These are phyloP conservation scores for Eidolon helvum DNA, from an alignment of 2,113 vertebrate species.

Conservation along the genomic window DNA sequence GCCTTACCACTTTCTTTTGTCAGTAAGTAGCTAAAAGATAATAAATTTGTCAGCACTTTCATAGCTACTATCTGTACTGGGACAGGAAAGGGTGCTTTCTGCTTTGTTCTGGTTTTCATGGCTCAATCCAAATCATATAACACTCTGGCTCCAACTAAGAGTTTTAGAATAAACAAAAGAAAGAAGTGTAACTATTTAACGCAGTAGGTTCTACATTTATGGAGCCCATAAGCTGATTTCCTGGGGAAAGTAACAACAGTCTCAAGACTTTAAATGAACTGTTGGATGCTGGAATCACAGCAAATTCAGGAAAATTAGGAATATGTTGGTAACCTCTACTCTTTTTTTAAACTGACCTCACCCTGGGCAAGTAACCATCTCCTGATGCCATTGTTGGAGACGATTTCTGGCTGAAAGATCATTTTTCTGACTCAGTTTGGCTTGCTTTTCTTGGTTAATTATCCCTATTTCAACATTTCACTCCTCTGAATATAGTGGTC, in stretches of 20 bases:
- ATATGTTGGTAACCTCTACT: constrained; percentile 23
- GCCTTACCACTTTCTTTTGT: not conserved
- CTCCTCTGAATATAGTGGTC: not conserved
- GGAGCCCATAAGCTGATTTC: constrained; percentile 35
- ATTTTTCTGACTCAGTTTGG: constrained; percentile 50
- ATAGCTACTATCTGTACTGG: not conserved
- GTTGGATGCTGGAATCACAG: constrained; percentile 40
- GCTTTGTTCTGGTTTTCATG: not conserved
- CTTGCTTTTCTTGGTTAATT: constrained; percentile 30
- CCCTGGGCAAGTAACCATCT: constrained; percentile 38
- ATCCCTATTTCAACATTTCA: constrained; percentile 16
- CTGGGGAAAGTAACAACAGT: constrained; percentile 40
- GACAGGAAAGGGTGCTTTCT: constrained; percentile 31
- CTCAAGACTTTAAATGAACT: constrained; percentile 49
- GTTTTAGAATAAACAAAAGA: constrained; percentile 47
- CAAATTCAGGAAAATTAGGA: constrained; percentile 28
- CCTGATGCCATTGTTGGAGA: constrained; percentile 40
- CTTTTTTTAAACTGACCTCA: constrained; percentile 59
- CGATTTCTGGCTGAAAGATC: constrained; percentile 46
- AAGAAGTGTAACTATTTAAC: constrained; percentile 39
- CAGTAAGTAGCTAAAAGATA: not conserved
- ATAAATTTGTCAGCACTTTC: not conserved
- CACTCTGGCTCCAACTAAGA: constrained; percentile 18
- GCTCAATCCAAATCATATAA: constrained; percentile 24
- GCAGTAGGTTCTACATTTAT: constrained; percentile 35